phyloP scores from a whole-genome alignment of 2,888 invertebrate genomes.

The Tholera decimalis region DNA sequence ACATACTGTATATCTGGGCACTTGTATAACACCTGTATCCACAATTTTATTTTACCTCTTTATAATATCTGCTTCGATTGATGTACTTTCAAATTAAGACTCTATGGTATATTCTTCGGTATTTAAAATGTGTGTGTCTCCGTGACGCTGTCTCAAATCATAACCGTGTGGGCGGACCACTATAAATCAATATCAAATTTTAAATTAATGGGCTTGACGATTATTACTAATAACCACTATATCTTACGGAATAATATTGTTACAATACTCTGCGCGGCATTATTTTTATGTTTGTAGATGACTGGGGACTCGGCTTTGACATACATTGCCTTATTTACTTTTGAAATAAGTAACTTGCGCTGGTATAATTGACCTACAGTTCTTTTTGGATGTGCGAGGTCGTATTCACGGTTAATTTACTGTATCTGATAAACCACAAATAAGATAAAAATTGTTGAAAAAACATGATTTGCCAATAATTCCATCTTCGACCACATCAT shows the following conservation, averaged over 20 bases:
- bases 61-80: not conserved
- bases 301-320: no score
- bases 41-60: not conserved
- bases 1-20: no score
- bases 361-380: no score
- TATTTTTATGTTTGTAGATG: not conserved
- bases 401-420: no score
- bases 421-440: no score
- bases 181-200: conserved; percentile 8
- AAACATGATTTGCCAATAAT: no score
- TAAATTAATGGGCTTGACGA: not conserved
- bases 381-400: no score
- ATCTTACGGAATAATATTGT: not conserved
- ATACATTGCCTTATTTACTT: no score
- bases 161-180: not conserved
- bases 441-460: no score
- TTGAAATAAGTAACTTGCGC: no score
- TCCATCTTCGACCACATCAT: no score
- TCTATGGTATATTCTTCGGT: not conserved
- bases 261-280: not conserved
- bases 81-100: not conserved
- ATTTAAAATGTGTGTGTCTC: not conserved
- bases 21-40: no score
- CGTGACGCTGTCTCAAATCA: conserved; percentile 3
- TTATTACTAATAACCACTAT: not conserved